Percentiles rank a stretch among this genome's conserved stretches.
These are phyloP conservation scores for Anticlea derivata DNA, from an alignment of 2,888 invertebrate genomes.

Conservation along the genomic window DNA sequence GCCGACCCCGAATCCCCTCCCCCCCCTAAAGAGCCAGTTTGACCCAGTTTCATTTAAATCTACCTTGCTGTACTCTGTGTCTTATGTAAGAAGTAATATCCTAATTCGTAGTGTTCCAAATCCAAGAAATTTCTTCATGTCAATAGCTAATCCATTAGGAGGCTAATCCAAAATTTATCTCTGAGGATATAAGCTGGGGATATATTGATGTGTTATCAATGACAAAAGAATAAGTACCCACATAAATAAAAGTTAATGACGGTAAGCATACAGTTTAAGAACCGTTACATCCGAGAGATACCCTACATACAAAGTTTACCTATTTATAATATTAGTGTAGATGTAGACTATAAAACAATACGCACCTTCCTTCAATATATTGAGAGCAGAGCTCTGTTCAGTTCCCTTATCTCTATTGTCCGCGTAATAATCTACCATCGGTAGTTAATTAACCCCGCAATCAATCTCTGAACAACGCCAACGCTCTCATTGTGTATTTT, in stretches of 20 bases:
- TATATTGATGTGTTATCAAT: no score
- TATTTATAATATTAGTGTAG: no score
- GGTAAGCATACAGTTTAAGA: no score
- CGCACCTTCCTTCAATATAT: neutral
- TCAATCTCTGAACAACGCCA: constrained; percentile 42
- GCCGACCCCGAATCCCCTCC: no score
- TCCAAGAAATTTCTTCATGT: constrained; percentile 4
- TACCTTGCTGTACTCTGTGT: neutral
- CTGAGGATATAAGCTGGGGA: neutral
- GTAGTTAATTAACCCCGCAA: constrained; percentile 48
- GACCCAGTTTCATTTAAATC: neutral
- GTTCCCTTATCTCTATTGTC: constrained; percentile 17
- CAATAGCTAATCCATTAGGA: constrained; percentile 8
- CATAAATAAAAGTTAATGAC: no score
- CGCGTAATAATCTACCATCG: constrained; percentile 23
- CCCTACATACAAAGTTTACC: no score
- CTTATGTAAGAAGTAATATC: constrained; percentile 21
- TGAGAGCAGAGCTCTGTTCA: neutral
- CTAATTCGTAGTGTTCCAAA: constrained; percentile 13
- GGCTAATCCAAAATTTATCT: constrained; percentile 2
- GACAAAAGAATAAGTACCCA: no score
- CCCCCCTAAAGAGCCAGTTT: no score
- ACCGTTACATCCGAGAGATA: no score
- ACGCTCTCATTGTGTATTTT: constrained; percentile 38
- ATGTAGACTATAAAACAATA: no score